Conservation (phyloP, 2,888 invertebrate species). For the Lydus trimaculatus region DNA sequence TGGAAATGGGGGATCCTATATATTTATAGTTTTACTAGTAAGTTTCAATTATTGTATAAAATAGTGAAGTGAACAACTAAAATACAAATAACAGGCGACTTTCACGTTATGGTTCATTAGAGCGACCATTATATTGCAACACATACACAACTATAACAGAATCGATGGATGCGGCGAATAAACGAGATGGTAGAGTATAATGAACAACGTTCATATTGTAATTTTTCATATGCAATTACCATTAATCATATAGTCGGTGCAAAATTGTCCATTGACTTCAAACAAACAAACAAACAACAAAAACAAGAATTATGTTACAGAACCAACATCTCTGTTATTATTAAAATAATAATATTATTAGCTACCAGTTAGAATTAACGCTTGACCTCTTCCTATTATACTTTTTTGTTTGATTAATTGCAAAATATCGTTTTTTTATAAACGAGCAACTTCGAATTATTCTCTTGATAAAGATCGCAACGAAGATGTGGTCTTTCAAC, state of each 20-base stretch:
- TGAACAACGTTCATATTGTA: constrained; percentile 4
- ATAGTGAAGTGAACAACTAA: background rate
- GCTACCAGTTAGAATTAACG: constrained; percentile 1
- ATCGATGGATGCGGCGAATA: background rate
- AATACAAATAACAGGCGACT: background rate
- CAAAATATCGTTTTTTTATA: background rate
- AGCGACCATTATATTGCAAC: constrained; percentile 11
- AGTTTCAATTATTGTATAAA: constrained; percentile 21
- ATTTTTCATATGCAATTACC: constrained; percentile 13
- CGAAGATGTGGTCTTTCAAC: background rate
- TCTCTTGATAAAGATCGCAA: background rate
- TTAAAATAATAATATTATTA: background rate
- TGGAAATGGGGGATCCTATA: background rate
- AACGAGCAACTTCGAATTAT: background rate
- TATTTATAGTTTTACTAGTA: background rate
- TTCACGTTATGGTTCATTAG: constrained; percentile 21
- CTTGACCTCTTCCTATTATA: background rate
- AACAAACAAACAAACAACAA: background rate
- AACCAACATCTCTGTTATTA: background rate
- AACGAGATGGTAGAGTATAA: background rate
- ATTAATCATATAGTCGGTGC: constrained; percentile 6
- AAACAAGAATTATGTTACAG: too few species aligned
- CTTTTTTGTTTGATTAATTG: background rate
- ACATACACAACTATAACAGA: background rate
- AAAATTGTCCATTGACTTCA: background rate